Conservation (phyloP, 2,888 invertebrate species). For the Erynnis tages region DNA sequence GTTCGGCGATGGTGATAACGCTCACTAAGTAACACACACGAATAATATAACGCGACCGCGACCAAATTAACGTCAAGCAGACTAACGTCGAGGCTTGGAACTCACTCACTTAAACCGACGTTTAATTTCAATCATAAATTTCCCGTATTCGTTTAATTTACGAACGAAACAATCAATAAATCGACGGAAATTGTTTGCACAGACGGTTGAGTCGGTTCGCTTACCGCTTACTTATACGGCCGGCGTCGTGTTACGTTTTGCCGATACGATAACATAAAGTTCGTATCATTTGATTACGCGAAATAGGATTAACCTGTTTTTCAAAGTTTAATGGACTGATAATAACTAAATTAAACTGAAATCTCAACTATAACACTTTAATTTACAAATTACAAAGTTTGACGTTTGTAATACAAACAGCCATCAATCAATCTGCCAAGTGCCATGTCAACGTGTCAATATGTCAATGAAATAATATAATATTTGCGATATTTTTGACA, state of each 20-base stretch:
- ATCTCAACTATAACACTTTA: too few species aligned
- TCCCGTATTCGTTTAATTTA: conserved; percentile 42
- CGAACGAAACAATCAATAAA: conserved; percentile 52
- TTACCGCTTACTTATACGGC: conserved; percentile 6
- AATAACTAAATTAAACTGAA: too few species aligned
- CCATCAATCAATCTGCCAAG: too few species aligned
- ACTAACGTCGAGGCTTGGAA: conserved; percentile 34
- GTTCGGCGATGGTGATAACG: conserved; percentile 58
- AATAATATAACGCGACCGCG: conserved; percentile 41
- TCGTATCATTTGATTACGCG: too few species aligned
- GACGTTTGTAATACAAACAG: too few species aligned
- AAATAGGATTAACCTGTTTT: too few species aligned
- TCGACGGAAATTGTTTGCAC: conserved; percentile 54
- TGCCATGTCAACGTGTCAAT: too few species aligned
- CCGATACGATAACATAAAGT: not conserved
- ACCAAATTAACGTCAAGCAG: conserved; percentile 44
- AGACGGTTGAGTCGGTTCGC: too few species aligned
- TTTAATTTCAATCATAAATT: conserved; percentile 41
- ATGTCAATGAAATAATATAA: too few species aligned
- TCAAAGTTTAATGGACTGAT: too few species aligned
- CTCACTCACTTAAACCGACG: conserved; percentile 47
- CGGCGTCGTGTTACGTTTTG: not conserved
- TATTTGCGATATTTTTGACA: too few species aligned
- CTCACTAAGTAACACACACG: conserved; percentile 39
- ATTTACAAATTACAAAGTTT: too few species aligned